Evolutionary conservation across 2,888 invertebrate species (phyloP).

Genomic region (Prosapia bicincta): DNA sequence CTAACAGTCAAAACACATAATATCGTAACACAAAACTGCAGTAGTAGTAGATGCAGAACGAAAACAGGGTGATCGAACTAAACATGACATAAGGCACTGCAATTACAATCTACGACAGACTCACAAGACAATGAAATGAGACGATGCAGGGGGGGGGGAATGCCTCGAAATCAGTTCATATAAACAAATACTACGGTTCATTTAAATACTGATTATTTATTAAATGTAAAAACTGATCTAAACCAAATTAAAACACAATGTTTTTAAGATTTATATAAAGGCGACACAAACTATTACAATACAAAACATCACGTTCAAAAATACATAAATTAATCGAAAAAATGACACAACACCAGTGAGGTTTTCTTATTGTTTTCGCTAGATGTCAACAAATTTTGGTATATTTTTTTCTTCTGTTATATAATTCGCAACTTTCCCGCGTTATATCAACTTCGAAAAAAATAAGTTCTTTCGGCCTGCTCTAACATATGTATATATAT

Average conservation of each 20-base stretch:
- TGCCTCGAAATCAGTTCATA: background rate
- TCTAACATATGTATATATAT: background rate
- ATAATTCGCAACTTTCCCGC: too few relatives aligned
- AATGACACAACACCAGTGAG: too few relatives aligned
- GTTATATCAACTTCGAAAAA: slow-evolving; percentile 13
- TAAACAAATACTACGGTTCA: background rate
- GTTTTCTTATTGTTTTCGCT: background rate
- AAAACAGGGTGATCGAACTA: background rate
- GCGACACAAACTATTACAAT: background rate
- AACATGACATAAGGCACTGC: background rate
- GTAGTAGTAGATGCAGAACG: background rate
- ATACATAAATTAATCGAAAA: background rate
- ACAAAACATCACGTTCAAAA: background rate
- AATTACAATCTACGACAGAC: background rate
- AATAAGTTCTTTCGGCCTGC: slow-evolving; percentile 9
- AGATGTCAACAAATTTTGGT: background rate
- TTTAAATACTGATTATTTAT: background rate
- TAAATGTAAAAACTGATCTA: background rate
- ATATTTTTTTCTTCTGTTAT: slow-evolving; percentile 49
- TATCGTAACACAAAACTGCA: too few relatives aligned
- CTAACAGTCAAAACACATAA: background rate
- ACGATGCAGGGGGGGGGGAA: background rate
- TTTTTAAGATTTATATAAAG: background rate
- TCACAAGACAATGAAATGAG: background rate
- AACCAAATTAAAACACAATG: background rate